These are phyloP conservation scores for Montipora capitata DNA, from an alignment of 92 coral and sea anemone species.

Conservation along the genomic window DNA sequence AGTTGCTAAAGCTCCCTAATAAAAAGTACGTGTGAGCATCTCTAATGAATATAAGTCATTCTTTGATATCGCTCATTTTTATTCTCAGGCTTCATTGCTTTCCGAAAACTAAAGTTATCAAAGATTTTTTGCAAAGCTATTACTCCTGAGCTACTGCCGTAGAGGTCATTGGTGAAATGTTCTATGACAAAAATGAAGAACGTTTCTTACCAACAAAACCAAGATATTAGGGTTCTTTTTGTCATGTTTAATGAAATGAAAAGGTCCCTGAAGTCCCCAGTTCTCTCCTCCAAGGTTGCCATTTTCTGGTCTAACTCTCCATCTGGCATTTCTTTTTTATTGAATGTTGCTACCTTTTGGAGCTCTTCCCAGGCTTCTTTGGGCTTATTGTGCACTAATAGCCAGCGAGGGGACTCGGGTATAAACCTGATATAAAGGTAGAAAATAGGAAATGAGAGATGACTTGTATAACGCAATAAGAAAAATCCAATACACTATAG, in stretches of 20 bases:
- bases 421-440: conserved; percentile 52
- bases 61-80: no score
- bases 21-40: no score
- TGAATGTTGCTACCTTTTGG: conserved; percentile 70
- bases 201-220: conserved; percentile 69
- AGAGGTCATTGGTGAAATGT: no score
- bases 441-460: not conserved
- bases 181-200: not conserved
- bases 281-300: conserved; percentile 52
- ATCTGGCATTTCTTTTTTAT: conserved; percentile 72
- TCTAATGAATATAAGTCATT: no score
- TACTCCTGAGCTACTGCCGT: no score
- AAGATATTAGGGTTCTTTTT: conserved; percentile 68
- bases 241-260: conserved; percentile 77
- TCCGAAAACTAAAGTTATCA: no score
- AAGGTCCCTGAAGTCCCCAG: conserved; percentile 79
- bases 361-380: conserved; percentile 54
- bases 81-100: no score
- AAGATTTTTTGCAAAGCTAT: no score
- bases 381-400: conserved; percentile 49
- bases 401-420: conserved; percentile 86
- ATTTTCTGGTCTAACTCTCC: conserved; percentile 44
- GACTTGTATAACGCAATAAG: not conserved
- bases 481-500: no score
- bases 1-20: no score